Percentiles rank a stretch among this genome's conserved stretches.
These are phyloP conservation scores for Clunio marinus DNA, from an alignment of 2,888 invertebrate species.

Conservation along the genomic window DNA sequence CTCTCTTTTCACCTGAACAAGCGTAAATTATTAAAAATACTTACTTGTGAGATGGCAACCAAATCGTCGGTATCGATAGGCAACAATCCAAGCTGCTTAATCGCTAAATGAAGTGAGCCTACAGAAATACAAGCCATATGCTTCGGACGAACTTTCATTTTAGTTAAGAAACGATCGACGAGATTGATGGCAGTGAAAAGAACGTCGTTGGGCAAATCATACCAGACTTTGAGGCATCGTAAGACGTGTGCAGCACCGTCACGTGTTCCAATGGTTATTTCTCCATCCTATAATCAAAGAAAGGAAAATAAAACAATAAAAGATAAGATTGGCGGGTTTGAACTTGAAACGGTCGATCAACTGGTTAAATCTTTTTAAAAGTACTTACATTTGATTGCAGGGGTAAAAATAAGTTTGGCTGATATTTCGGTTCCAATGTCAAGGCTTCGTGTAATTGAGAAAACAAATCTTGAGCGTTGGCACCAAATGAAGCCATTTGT, in stretches of 20 bases:
- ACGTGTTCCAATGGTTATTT: constrained; percentile 70
- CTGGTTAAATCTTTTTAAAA: not conserved
- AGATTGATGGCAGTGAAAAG: constrained; percentile 73
- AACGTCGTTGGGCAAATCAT: constrained; percentile 73
- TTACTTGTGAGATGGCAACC: constrained; percentile 56
- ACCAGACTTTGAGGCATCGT: constrained; percentile 79
- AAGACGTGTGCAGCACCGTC: constrained; percentile 78
- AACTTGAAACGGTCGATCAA: constrained; percentile 1
- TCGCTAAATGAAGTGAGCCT: constrained; percentile 79
- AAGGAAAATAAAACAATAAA: constrained; percentile 36
- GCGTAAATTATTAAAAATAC: constrained; percentile 19
- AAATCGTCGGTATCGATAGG: constrained; percentile 63
- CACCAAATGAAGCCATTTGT: constrained; percentile 32
- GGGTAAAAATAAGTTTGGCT: constrained; percentile 64
- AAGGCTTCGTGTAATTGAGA: constrained; percentile 64
- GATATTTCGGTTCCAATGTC: constrained; percentile 65
- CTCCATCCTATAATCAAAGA: constrained; percentile 56
- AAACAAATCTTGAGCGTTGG: constrained; percentile 52
- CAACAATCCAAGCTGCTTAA: constrained; percentile 59
- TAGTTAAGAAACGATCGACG: constrained; percentile 76
- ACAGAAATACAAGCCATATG: constrained; percentile 85
- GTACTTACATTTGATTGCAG: constrained; percentile 58
- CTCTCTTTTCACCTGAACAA: not conserved
- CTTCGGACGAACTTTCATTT: constrained; percentile 75
- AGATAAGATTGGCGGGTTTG: too few relatives aligned